phyloP scores from a whole-genome alignment of 2,113 vertebrate genomes.

The Phyllostomus hastatus region DNA sequence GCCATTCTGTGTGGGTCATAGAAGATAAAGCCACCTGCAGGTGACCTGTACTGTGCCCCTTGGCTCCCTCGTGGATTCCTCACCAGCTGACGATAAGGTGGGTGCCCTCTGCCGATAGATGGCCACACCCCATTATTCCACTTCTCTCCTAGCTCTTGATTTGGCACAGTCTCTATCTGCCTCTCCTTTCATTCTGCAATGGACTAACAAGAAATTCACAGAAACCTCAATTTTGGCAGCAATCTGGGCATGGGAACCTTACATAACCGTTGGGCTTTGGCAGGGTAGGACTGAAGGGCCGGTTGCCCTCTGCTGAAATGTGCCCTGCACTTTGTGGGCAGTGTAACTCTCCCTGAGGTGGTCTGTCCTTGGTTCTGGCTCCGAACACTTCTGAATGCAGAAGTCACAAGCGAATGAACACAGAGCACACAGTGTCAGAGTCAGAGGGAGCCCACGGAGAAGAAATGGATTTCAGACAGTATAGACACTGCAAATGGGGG shows the following conservation, averaged over 20 bases:
- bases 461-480: not conserved
- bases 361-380: not conserved
- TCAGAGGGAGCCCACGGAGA: not conserved
- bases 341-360: not conserved
- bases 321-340: not conserved
- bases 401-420: not conserved
- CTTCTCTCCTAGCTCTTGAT: not conserved
- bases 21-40: slow-evolving; percentile 67
- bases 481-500: not conserved
- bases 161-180: not conserved
- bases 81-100: not conserved
- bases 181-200: slow-evolving; percentile 35
- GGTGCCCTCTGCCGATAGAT: not conserved
- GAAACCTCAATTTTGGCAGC: slow-evolving; percentile 35
- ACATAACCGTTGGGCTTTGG: slow-evolving; percentile 26
- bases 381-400: not conserved
- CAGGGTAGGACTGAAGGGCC: not conserved
- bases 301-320: not conserved
- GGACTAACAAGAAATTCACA: slow-evolving; percentile 35
- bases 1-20: slow-evolving; percentile 43
- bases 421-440: not conserved
- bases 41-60: slow-evolving; percentile 49
- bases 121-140: not conserved
- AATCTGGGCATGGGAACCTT: not conserved
- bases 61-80: slow-evolving; percentile 54